phyloP scores from a whole-genome alignment of 1,140 invertebrate species.

The Euwallacea similis region DNA sequence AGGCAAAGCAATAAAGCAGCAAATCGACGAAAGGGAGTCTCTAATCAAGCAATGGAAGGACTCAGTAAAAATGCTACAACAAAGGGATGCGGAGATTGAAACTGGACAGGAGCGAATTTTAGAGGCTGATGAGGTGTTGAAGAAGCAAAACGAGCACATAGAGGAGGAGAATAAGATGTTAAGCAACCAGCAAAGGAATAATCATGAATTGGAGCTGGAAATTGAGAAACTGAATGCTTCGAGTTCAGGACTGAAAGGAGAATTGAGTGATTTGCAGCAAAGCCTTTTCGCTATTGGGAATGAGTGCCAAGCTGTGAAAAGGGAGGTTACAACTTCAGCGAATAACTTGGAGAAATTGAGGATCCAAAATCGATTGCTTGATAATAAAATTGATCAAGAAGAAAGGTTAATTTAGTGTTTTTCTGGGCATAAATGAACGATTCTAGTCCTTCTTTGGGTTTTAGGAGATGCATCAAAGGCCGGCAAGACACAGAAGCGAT shows the following conservation, averaged over 20 bases:
- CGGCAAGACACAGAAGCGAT: constrained; percentile 39
- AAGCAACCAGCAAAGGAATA: constrained; percentile 48
- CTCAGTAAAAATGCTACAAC: constrained; percentile 59
- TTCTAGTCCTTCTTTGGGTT: background rate
- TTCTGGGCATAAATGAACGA: background rate
- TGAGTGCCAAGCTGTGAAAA: constrained; percentile 43
- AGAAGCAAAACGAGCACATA: constrained; percentile 43
- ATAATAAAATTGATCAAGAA: constrained; percentile 40
- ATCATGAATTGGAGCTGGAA: constrained; percentile 45
- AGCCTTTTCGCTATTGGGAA: constrained; percentile 35
- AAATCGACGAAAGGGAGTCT: constrained; percentile 44
- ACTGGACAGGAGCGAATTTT: constrained; percentile 52
- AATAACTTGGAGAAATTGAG: constrained; percentile 46
- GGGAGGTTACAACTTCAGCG: constrained; percentile 36
- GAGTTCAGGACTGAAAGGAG: constrained; percentile 41
- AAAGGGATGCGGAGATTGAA: constrained; percentile 59
- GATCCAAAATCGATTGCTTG: constrained; percentile 30
- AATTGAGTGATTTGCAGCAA: constrained; percentile 42
- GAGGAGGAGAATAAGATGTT: constrained; percentile 49
- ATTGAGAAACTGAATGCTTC: constrained; percentile 41
- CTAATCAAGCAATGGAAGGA: constrained; percentile 56
- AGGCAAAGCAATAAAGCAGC: constrained; percentile 49
- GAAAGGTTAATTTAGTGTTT: constrained; percentile 20
- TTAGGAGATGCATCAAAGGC: constrained; percentile 34
- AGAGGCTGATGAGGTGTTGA: constrained; percentile 36